Conservation (phyloP, 2,888 invertebrate genomes). For the Microctonus brassicae region DNA sequence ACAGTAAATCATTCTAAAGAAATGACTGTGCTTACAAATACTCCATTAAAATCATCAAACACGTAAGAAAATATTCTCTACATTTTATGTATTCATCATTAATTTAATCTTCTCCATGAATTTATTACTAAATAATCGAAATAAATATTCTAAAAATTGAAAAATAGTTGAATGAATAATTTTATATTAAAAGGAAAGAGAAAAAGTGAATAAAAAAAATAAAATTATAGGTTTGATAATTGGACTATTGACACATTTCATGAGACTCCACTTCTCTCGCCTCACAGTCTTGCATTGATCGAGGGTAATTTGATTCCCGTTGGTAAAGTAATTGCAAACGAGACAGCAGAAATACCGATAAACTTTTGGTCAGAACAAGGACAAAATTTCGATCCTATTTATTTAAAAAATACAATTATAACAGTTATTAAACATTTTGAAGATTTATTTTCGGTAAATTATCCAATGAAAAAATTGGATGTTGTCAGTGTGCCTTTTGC, state of each 20-base stretch:
- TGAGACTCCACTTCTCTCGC: conserved; percentile 70
- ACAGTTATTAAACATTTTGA: conserved; percentile 42
- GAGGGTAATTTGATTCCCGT: conserved; percentile 54
- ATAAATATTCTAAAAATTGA: no score
- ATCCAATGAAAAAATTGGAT: conserved; percentile 56
- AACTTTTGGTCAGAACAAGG: conserved; percentile 39
- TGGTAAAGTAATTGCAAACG: conserved; percentile 32
- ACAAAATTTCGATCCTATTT: conserved; percentile 41
- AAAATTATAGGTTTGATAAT: conserved; percentile 44
- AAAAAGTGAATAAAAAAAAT: no score
- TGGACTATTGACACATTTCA: conserved; percentile 52
- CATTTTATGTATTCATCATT: no score
- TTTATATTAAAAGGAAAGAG: no score
- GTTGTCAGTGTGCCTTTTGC: conserved; percentile 51
- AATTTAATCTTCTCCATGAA: no score
- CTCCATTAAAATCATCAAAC: conserved; percentile 72
- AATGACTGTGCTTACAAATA: conserved; percentile 79
- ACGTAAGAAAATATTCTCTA: conserved; percentile 51
- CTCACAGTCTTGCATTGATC: conserved; percentile 72
- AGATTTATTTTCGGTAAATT: conserved; percentile 50
- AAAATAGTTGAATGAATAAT: no score
- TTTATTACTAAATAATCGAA: no score
- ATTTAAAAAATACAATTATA: conserved; percentile 51
- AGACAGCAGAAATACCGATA: conserved; percentile 26
- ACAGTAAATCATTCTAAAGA: conserved; percentile 77